Evolutionary conservation across 2,888 invertebrate genomes (phyloP).

Genomic region (Aplocera efformata): DNA sequence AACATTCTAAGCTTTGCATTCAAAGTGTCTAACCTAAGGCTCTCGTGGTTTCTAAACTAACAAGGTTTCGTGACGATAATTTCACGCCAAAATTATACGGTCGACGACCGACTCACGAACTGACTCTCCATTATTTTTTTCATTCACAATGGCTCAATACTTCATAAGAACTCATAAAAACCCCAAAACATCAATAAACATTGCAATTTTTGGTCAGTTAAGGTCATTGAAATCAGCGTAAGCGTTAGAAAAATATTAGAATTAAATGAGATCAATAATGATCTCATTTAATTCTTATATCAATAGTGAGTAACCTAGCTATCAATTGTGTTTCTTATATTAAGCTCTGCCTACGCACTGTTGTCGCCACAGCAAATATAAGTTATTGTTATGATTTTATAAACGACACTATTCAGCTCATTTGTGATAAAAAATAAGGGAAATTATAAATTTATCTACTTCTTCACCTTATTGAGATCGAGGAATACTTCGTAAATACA

Average conservation of each 20-base stretch:
- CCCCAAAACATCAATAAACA: constrained; percentile 21
- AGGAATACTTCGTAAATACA: no score
- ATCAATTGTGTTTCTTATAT: no score
- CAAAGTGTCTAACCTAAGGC: constrained; percentile 42
- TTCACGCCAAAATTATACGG: constrained; percentile 61
- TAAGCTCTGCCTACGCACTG: constrained; percentile 15
- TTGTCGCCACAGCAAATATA: constrained; percentile 11
- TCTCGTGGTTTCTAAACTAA: constrained; percentile 46
- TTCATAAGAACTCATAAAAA: constrained; percentile 28
- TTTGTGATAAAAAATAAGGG: no score
- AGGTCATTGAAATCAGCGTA: constrained; percentile 13
- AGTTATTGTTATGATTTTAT: constrained; percentile 12
- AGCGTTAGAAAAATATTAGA: no score
- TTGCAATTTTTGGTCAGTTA: constrained; percentile 10
- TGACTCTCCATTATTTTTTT: constrained; percentile 30
- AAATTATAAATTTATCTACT: no score
- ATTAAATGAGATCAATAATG: no score
- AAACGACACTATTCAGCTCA: constrained; percentile 11
- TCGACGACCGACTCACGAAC: constrained; percentile 41
- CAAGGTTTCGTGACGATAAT: constrained; percentile 57
- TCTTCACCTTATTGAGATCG: no score
- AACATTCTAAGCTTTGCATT: constrained; percentile 19
- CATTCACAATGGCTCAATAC: constrained; percentile 22
- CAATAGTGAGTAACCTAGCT: no score
- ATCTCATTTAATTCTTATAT: no score